A percentile compares a stretch with the other conserved stretches of the same genome.
Conservation (phyloP, 2,888 invertebrate species). For the Prionchulus punctatus region DNA sequence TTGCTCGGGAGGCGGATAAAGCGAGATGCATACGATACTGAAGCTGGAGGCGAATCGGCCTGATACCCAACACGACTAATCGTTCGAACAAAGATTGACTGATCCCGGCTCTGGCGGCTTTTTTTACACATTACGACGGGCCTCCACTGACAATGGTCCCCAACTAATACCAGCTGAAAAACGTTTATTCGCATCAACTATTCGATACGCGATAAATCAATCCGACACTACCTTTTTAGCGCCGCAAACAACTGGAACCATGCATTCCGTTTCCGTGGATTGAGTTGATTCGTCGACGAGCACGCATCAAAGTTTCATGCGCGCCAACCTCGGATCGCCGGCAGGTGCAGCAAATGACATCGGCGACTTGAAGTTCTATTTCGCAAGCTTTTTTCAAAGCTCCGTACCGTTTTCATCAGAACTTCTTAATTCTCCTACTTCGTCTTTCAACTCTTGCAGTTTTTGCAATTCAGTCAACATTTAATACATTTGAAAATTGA, state of each 20-base stretch:
- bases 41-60: slow-evolving; percentile 79
- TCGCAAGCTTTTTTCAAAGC: slow-evolving; percentile 77
- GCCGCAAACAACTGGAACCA: slow-evolving; percentile 95
- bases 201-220: no score
- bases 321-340: slow-evolving; percentile 78
- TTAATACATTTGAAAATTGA: no score
- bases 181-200: no score
- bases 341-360: slow-evolving; percentile 97
- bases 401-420: slow-evolving; percentile 83
- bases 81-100: slow-evolving; percentile 93
- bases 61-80: slow-evolving; percentile 83
- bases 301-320: slow-evolving; percentile 85
- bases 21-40: slow-evolving; percentile 99
- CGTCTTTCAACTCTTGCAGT: slow-evolving; percentile 86
- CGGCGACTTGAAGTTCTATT: slow-evolving; percentile 70
- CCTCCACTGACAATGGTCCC: slow-evolving; percentile 95
- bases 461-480: slow-evolving; percentile 87
- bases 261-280: slow-evolving; percentile 91
- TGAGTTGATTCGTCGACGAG: slow-evolving; percentile 42
- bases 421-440: slow-evolving; percentile 87
- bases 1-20: slow-evolving; percentile 93
- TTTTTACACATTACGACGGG: slow-evolving; percentile 94
- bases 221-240: slow-evolving; percentile 71
- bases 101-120: slow-evolving; percentile 87
- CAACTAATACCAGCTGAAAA: slow-evolving; percentile 66